Percentiles rank a stretch among this genome's conserved stretches.
These are phyloP conservation scores for Ascidia mentula DNA, from an alignment of 23 tunicate species.

Conservation along the genomic window DNA sequence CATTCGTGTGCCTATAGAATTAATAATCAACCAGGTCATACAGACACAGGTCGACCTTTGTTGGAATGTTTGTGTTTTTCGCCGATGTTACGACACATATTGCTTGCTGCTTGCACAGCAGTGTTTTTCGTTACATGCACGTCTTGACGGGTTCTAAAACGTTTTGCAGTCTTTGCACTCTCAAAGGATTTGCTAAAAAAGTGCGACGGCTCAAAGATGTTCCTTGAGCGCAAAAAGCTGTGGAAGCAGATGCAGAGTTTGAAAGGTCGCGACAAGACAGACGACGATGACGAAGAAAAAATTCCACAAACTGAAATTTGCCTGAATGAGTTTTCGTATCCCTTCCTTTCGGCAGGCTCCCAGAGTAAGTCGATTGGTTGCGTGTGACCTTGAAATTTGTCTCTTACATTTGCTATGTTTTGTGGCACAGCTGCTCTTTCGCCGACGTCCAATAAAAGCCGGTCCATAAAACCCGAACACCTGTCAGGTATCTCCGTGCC, in stretches of 20 bases:
- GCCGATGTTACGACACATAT: too few relatives aligned
- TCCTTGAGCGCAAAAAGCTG: background rate
- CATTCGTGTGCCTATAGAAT: too few relatives aligned
- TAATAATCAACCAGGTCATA: too few relatives aligned
- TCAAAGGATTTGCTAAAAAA: background rate
- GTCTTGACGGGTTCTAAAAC: too few relatives aligned
- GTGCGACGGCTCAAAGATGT: conserved; percentile 3
- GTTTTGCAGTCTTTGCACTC: too few relatives aligned
- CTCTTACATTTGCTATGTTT: background rate
- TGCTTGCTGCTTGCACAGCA: too few relatives aligned
- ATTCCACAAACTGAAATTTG: background rate
- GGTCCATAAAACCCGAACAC: background rate
- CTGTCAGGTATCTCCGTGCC: background rate
- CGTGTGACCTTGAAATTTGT: background rate
- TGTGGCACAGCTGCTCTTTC: background rate
- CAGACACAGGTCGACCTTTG: too few relatives aligned
- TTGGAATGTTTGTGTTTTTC: too few relatives aligned
- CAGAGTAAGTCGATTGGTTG: background rate
- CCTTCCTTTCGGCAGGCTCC: background rate
- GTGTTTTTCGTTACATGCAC: too few relatives aligned
- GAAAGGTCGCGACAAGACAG: background rate
- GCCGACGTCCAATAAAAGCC: background rate
- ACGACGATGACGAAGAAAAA: background rate
- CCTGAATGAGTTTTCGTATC: background rate
- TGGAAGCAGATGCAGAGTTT: background rate